Evolutionary conservation across 2,888 invertebrate genomes (phyloP).

Genomic region (Chloroclysta siterata): DNA sequence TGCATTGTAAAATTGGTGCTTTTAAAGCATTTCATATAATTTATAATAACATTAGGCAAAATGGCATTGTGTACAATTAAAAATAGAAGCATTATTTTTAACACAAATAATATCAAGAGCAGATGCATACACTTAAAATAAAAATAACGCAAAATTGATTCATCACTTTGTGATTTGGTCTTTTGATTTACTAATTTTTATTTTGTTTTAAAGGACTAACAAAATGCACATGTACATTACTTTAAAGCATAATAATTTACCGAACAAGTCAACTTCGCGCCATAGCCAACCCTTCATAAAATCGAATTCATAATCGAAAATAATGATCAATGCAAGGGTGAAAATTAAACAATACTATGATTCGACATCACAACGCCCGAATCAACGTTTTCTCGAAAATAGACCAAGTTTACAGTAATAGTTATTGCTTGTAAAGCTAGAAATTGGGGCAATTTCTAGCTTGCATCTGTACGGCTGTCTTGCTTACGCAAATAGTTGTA

Average conservation of each 20-base stretch:
- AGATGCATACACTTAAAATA: slow-evolving; percentile 74
- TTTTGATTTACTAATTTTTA: slow-evolving; percentile 59
- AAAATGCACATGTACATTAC: slow-evolving; percentile 71
- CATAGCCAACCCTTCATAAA: slow-evolving; percentile 50
- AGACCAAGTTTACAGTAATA: slow-evolving; percentile 4
- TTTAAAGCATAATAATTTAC: slow-evolving; percentile 61
- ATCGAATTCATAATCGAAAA: slow-evolving; percentile 44
- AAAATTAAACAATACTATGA: slow-evolving; percentile 19
- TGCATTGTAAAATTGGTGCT: slow-evolving; percentile 85
- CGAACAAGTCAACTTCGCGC: slow-evolving; percentile 49
- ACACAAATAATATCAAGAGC: slow-evolving; percentile 83
- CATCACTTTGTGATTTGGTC: slow-evolving; percentile 83
- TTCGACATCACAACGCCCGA: slow-evolving; percentile 18
- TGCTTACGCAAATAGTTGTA: neutral
- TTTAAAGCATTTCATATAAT: slow-evolving; percentile 85
- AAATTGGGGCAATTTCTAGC: neutral
- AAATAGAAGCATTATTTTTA: slow-evolving; percentile 82
- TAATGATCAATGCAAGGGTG: slow-evolving; percentile 29
- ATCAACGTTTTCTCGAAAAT: slow-evolving; percentile 4
- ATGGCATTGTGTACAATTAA: slow-evolving; percentile 84
- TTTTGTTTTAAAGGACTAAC: slow-evolving; percentile 63
- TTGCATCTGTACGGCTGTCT: neutral
- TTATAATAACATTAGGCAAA: slow-evolving; percentile 85
- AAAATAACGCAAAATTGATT: slow-evolving; percentile 67
- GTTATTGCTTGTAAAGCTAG: neutral